Percentiles rank a stretch among this genome's conserved stretches.
Conservation (phyloP, 2,797 vertebrate species). For the Pangasius djambal region DNA sequence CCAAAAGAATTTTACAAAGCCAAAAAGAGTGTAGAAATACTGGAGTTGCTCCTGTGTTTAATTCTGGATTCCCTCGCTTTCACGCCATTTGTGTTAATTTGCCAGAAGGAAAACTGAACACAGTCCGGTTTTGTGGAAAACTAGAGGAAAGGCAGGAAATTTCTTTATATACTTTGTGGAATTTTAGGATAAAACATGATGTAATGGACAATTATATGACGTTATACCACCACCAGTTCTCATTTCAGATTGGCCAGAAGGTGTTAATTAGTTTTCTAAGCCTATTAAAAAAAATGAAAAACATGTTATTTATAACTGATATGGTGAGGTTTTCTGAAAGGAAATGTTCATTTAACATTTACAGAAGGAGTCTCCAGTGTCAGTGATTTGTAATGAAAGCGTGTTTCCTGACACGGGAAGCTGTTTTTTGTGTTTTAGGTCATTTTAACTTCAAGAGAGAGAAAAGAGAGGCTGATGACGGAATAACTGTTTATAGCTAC, state of each 20-base stretch:
- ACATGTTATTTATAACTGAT: not conserved
- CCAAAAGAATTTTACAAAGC: conserved; percentile 25
- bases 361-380: not conserved
- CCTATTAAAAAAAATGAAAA: not conserved
- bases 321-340: not conserved
- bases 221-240: not conserved
- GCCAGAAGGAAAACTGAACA: not conserved
- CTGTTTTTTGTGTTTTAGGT: not conserved
- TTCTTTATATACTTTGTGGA: not conserved
- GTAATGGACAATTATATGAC: not conserved
- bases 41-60: not conserved
- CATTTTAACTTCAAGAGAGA: not conserved
- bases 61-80: not conserved
- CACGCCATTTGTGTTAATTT: not conserved
- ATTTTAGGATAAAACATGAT: not conserved
- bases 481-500: not conserved
- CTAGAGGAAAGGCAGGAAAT: not conserved
- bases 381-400: not conserved
- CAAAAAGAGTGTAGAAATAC: conserved; percentile 18
- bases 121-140: not conserved
- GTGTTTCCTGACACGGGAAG: not conserved
- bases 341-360: not conserved
- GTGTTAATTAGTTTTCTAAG: not conserved
- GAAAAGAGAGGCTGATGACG: not conserved
- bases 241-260: not conserved